Evolutionary conservation across 53 echinoderm and acorn worm species (phyloP).

Genomic region (Antedon mediterranea): DNA sequence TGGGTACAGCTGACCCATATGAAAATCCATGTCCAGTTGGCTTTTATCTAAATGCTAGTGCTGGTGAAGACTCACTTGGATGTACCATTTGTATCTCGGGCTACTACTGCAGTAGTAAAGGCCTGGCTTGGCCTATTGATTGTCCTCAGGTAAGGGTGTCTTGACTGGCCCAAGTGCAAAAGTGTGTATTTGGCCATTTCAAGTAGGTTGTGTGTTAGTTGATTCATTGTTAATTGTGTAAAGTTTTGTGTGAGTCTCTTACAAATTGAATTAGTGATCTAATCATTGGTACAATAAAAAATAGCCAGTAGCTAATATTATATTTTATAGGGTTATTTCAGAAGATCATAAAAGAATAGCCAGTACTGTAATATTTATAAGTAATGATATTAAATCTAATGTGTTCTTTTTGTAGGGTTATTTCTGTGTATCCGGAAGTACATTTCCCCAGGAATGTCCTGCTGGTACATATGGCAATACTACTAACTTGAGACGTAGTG

Average conservation of each 20-base stretch:
- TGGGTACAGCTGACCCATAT: slow-evolving; percentile 69
- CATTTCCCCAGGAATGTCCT: slow-evolving; percentile 78
- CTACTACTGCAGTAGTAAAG: slow-evolving; percentile 67
- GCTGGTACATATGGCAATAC: slow-evolving; percentile 92
- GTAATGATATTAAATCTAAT: not conserved
- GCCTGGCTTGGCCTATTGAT: slow-evolving; percentile 80
- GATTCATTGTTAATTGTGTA: no score
- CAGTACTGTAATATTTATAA: no score
- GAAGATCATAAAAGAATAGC: no score
- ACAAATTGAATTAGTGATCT: no score
- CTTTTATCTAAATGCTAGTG: slow-evolving; percentile 90
- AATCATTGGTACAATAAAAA: no score
- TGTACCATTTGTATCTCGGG: slow-evolving; percentile 90
- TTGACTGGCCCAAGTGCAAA: no score
- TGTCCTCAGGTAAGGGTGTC: slow-evolving; percentile 41
- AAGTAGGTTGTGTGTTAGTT: no score
- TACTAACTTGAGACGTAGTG: slow-evolving; percentile 79
- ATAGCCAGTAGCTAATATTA: no score
- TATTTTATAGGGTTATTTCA: no score
- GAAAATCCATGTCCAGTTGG: slow-evolving; percentile 69
- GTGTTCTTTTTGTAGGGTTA: slow-evolving; percentile 36
- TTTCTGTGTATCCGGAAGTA: slow-evolving; percentile 89
- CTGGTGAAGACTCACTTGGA: slow-evolving; percentile 83
- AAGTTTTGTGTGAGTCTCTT: no score
- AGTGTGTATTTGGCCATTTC: no score